Percentiles rank a stretch among this genome's conserved stretches.
phyloP scores from a whole-genome alignment of 2,888 invertebrate genomes.

The Machimus atricapillus region DNA sequence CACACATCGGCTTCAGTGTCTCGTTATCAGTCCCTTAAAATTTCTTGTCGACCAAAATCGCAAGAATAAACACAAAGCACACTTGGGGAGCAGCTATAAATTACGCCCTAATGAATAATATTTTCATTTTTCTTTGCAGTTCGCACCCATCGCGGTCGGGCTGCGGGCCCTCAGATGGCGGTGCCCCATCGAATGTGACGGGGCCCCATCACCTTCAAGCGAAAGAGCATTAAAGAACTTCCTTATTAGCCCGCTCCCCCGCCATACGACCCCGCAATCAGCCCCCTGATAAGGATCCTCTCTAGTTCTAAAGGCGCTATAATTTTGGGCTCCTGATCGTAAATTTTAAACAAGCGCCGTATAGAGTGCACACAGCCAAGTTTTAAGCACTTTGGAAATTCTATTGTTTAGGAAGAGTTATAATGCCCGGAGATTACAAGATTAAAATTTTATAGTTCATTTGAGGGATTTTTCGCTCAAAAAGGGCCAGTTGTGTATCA shows the following conservation, averaged over 20 bases:
- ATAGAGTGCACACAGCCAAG: background rate
- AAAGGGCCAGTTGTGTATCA: background rate
- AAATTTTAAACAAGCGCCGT: background rate
- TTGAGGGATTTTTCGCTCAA: background rate
- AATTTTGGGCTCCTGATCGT: background rate
- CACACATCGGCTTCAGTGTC: background rate
- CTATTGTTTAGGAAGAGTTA: slow-evolving; percentile 4
- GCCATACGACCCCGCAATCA: background rate
- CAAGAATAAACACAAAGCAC: background rate
- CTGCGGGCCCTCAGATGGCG: background rate
- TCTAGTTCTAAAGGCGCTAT: background rate
- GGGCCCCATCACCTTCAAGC: background rate
- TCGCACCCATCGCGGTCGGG: background rate
- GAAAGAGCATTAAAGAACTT: background rate
- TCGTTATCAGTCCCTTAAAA: background rate
- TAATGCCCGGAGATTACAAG: background rate
- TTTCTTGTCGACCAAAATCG: background rate
- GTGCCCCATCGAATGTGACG: background rate
- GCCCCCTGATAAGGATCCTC: background rate
- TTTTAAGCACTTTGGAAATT: background rate
- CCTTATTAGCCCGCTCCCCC: background rate
- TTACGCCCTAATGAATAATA: background rate
- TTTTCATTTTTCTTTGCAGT: background rate
- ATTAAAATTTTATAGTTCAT: slow-evolving; percentile 13
- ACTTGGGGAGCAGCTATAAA: background rate